Base-by-base conservation (phyloP, 1,140 invertebrate genomes). In the Popillia japonica region DNA sequence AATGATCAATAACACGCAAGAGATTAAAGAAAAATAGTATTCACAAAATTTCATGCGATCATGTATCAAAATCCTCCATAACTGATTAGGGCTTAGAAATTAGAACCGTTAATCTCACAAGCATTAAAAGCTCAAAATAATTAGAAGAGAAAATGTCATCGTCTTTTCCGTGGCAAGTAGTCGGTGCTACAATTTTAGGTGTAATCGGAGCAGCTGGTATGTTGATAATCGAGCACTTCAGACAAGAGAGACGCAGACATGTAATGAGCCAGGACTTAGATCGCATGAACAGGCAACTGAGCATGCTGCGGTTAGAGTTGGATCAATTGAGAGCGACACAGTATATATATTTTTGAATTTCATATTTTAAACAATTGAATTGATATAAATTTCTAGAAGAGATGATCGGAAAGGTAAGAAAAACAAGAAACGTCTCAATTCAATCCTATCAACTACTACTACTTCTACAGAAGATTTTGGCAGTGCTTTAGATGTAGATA, bases 221-320 rank as follows among this genome's bases (percentile, higher is more conserved):
- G 74, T 90, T 91, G 80, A 87, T 93, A 68, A 90, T 91, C 77
- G 89, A 92, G 78, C 91, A 90, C 83, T 86, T 91, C n/a, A 87
- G 90, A 75, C 90, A 90, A 64, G 88, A 91, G 79, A 88, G 89
- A 81, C 83, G 90, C 75, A 87, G 90, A 80, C 86, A 87, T 20
- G 87, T 87, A 80, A 86, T 85, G 83, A 80, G 82, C 23, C 84
- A 87, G 80, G 90, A 92, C 83, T 85, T 92, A 11, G 88, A 87
- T 20, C 84, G 88, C 14, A 79, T 91, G 27, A 89, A 90, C 76
- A 84, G 84, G 48, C 89, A 90, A 82, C 84, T 92, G 10, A 79
- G 86, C 4, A 86, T 87, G 22, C 87, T 91, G 81, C 86, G 87
- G 77, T 79, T 84, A 72, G 90, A 92, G 82, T 79, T 91, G 20